Evolutionary conservation across 2,888 invertebrate genomes (phyloP), one percentile per base, ranked within the genome.

Genomic region (Arrhopalites spinosus): DNA sequence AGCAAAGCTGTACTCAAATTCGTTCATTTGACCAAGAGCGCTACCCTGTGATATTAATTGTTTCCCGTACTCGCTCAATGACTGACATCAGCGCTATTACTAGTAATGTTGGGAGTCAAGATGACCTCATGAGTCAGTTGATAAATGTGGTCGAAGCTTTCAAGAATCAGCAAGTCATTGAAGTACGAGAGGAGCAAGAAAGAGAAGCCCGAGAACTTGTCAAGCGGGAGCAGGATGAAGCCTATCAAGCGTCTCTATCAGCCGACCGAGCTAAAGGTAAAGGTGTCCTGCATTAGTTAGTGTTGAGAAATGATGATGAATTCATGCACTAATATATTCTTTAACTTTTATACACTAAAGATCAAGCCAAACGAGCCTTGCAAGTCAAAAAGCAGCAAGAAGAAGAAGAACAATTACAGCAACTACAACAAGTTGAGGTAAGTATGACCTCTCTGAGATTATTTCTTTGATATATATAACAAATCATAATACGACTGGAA

Each of bases 151-250:
- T 93, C 74, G 96, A 96, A 84, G 89, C 95, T 83, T 97, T 88
- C 87, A 87, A 89, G 83, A 91, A 92, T 83, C 90, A 91, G 82
- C 92, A 93, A 85, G 88, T 91, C 75, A 87, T 89, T 25, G 96
- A 96, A 86, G 91, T 92, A 75, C 88, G 89, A 56, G 90, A 94
- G 83, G 97, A 97, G 87, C 90, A 93, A 77, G 96, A 96, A 86
- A 87, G 97, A 75, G 93, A 93, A 80, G 95, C 93, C 13, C 87
- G 97, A 74, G 96, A 96, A 86, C 88, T 89, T 83, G 94, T 98
- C 73, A 95, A 96, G 86, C 89, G 91, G 83, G 96, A 97, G 86
- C 97, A 98, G 87, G 96, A 98, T 87, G 91, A 91, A 85, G 97
- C 97, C 0, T 98, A 95, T 86, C 91, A 94, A 85, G 91, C 90